Evolutionary conservation across 2,797 vertebrate species (phyloP), one percentile per base, ranked within the genome.

Genomic region (Peromyscus attwateri): DNA sequence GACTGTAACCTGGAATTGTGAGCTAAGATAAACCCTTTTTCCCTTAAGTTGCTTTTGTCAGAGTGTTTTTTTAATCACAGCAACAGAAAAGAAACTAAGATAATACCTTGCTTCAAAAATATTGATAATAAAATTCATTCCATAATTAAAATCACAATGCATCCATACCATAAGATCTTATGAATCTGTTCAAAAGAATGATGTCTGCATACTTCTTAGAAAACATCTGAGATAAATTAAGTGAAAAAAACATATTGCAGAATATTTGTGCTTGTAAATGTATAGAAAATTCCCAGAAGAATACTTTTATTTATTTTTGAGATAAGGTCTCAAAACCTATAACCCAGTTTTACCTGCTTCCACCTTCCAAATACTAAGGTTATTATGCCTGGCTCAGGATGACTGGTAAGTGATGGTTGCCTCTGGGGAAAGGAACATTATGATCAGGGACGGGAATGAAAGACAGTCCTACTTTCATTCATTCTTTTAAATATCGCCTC

Each of bases 121-220:
- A 82, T 5, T 81, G 71, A 64, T 83, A 55, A 87, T 68, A 95
- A 87, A 83, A 70, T 85, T 91, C 6, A 81, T 89, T 95, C 85
- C 21, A n/a, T 68, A 70, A 40, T 85, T 93, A 73, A 95, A 90
- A 73, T 83, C 60, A 46, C 43, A 70, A 40, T 66, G 60, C 31
- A 92, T 81, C 64, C 37, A 55, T 80, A 81, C 40, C 5, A 68
- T 84, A 68, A 25, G 77, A 60, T 81, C 82, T 80, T 94, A 94
- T 34, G 71, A 96, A 96, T 62, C 11, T 93, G 29, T 81, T 94
- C 10, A 81, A 87, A 95, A 34, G 40, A 64, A 64, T 89, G 64
- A 73, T 46, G 66, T 87, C 55, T 19, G 0, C 73, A 6, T 64
- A 87, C 70, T 89, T 89, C 16, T 6, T 91, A 37, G 92, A 95